Percentiles rank a stretch among this genome's conserved stretches.
Evolutionary conservation across 2,113 vertebrate genomes (phyloP).

Genomic region (Coturnix japonica): DNA sequence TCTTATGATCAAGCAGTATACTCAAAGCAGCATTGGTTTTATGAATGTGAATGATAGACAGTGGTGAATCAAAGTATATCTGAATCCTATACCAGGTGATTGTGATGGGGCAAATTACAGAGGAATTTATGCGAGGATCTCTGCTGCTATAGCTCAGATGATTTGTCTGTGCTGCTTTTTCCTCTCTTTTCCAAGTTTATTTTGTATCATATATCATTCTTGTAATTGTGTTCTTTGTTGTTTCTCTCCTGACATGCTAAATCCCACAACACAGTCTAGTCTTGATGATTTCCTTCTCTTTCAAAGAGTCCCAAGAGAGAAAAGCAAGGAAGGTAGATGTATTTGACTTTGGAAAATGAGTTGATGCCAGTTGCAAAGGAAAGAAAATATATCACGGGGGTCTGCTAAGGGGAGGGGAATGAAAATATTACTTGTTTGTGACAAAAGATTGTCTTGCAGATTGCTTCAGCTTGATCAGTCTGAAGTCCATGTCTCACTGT

Average conservation of each 20-base stretch:
- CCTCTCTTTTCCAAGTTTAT: conserved; percentile 28
- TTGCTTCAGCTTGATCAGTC: conserved; percentile 50
- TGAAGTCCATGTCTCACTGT: conserved; percentile 37
- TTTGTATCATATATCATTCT: conserved; percentile 45
- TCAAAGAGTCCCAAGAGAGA: conserved; percentile 62
- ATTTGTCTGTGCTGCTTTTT: conserved; percentile 6
- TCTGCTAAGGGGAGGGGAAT: neutral
- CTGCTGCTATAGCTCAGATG: neutral
- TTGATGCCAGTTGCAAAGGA: conserved; percentile 56
- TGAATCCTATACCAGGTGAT: neutral
- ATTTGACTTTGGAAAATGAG: conserved; percentile 69
- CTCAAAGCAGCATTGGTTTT: conserved; percentile 33
- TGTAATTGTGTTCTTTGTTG: conserved; percentile 53
- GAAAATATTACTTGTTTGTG: conserved; percentile 59
- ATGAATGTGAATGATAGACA: neutral
- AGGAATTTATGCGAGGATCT: neutral
- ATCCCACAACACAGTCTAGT: conserved; percentile 46
- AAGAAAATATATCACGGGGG: conserved; percentile 51
- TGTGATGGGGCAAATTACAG: conserved; percentile 18
- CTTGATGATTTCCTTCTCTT: conserved; percentile 65
- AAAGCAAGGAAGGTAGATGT: conserved; percentile 51
- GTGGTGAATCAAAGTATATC: neutral
- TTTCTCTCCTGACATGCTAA: conserved; percentile 62
- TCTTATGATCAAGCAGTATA: conserved; percentile 43
- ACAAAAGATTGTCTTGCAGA: conserved; percentile 56